Evolutionary conservation across 2,797 vertebrate species (phyloP).

Genomic region (Macrochelys suwanniensis): DNA sequence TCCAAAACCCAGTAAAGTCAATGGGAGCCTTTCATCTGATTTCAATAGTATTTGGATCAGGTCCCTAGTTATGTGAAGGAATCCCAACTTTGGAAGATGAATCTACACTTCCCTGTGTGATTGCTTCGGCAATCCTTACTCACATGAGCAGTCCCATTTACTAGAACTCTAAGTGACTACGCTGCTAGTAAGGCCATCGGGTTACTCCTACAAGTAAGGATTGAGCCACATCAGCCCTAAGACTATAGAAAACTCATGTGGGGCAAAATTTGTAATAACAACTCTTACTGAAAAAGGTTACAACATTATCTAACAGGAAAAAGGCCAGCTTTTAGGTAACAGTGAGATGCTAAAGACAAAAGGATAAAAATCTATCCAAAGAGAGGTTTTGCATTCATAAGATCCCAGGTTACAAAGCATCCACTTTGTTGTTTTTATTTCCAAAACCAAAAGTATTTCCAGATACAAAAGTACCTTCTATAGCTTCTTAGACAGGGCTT

Average conservation of each 20-base stretch:
- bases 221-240: not conserved
- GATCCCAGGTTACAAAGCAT: not conserved
- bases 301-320: not conserved
- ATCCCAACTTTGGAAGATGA: constrained; percentile 5
- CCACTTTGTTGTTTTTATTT: not conserved
- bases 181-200: not conserved
- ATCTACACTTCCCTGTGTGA: not conserved
- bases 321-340: not conserved
- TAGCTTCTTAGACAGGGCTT: not conserved
- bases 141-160: not conserved
- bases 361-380: not conserved
- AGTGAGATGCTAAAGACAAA: not conserved
- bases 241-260: not conserved
- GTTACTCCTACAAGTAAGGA: not conserved
- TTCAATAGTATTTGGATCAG: not conserved
- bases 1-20: not conserved
- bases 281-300: not conserved
- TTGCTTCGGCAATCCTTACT: not conserved
- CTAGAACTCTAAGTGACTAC: not conserved
- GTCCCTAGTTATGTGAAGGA: not conserved
- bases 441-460: not conserved
- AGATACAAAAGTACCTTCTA: not conserved
- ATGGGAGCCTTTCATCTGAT: not conserved
- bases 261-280: not conserved
- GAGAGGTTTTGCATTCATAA: not conserved